Base-by-base conservation (phyloP, 1,140 invertebrate species). In the Rhyacophila brunnea region DNA sequence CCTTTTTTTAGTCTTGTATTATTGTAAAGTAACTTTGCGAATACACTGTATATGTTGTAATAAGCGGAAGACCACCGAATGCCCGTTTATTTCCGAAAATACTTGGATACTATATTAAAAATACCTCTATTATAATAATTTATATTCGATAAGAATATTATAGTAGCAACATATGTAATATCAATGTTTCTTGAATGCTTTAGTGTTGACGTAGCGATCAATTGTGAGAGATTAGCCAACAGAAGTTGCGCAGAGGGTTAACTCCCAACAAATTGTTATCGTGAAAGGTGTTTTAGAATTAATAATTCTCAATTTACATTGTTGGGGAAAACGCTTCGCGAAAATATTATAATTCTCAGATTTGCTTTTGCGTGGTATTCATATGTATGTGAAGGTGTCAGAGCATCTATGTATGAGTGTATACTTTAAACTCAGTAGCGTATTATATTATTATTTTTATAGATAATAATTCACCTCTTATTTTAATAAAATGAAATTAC, bases 241-340 rank as follows among this genome's bases (percentile, higher is more conserved):
- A 20, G 38, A 15, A 11, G 11, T 40, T 15, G 5, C n/a, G 38
- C 5, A 3, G 38, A 15, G 38, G 38, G 38, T 28, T 28, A 28
- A 28, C 23, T n/a, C 38, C 38, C 15, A 13, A 15, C 45, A 47
- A 28, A 49, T 32, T 42, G 40, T 44, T 53, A 53, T 53, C 23
- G 38, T 53, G 42, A 40, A 47, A 54, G 44, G 42, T 55, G 44
- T 46, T 55, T 47, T 19, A 47, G 44, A 46, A 55, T 46, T 46
- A 55, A 46, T 36, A 55, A 35, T 35, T 55, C 43, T 35, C 23
- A 55, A 55, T 55, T 36, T 36, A 46, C 42, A 47, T 47, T 19
- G n/a, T 45, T 36, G 23, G 44, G 20, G 44, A 38, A 15, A 18
- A 34, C 28, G 36, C 20, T 20, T 19, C 19, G 1, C 6, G 32